Base-by-base conservation (phyloP, 2,888 invertebrate genomes). In the Polylopha cassiicola region DNA sequence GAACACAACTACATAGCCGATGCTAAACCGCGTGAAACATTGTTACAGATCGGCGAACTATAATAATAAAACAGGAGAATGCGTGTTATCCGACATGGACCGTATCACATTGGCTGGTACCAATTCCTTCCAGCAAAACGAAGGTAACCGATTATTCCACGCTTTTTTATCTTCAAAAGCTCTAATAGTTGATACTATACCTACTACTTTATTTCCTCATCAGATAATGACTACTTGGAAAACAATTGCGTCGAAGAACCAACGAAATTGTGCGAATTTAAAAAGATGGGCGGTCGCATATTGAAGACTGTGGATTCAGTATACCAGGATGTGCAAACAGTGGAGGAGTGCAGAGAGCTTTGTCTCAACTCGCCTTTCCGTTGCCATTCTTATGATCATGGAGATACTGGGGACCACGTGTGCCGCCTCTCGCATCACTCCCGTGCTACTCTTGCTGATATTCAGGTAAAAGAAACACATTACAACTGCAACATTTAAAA, bases 181-280 rank as follows among this genome's bases (percentile, higher is more conserved):
- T 7, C 3, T 20, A 8, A 29, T 13, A 10, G n/a, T 37, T 26
- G 23, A 10, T 13, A 20, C 14, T 28, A 41, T 37, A 37, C 4
- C 39, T 13, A 32, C 15, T 18, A 20, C 27, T 22, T 27, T 26
- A 38, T 43, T 48, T 5, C 20, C 8, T 18, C 55, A 65, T 21
- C 54, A 87, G 87, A 86, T 48, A 81, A 89, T 62, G 95, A 96
- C 68, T 96, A 95, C 79, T 88, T 96, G 82, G 95, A 96, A 76
- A 96, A 95, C 79, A 95, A 95, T 73, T 96, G 95, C 75, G 95
- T 95, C 18, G 95, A 95, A 62, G 96, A 97, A 65, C 95, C 96
- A n/a, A 94, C 94, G 30, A 95, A 95, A 73, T 87, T 97, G 47
- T 97, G 97, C 81, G 96, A 97, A 79, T 97, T 97, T 86, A 95